Evolutionary conservation across 2,888 invertebrate genomes (phyloP).

Genomic region (Agrotis segetum): DNA sequence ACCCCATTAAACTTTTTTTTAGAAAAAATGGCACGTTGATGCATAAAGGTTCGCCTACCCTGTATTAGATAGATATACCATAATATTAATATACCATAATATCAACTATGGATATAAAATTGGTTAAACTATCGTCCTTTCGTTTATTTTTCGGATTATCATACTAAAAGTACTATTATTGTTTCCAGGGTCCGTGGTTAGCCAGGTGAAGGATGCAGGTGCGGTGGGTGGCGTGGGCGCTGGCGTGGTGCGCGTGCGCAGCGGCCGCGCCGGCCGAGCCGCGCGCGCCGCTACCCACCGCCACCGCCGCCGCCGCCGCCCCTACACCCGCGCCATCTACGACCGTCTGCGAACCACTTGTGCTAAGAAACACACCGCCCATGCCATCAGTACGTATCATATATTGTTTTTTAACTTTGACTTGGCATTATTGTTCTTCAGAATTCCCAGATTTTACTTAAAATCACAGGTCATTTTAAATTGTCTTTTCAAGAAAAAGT

Average conservation of each 20-base stretch:
- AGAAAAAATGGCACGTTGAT: too few species aligned
- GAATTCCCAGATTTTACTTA: too few species aligned
- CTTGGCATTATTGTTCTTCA: too few species aligned
- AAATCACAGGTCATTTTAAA: too few species aligned
- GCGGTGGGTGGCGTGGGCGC: conserved; percentile 82
- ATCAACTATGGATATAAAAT: too few species aligned
- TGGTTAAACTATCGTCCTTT: not conserved
- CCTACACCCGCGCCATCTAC: conserved; percentile 43
- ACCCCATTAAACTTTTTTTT: too few species aligned
- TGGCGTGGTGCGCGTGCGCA: conserved; percentile 86
- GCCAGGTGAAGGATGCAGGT: conserved; percentile 77
- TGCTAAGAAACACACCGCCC: conserved; percentile 79
- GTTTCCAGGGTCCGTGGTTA: conserved; percentile 64
- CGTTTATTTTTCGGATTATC: not conserved
- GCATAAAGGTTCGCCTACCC: too few species aligned
- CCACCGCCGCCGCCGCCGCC: conserved; percentile 64
- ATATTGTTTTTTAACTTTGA: not conserved
- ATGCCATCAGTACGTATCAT: conserved; percentile 75
- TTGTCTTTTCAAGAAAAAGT: not conserved
- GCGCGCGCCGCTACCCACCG: conserved; percentile 70
- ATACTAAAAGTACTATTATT: not conserved
- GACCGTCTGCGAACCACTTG: conserved; percentile 77
- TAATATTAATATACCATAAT: too few species aligned
- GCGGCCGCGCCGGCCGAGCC: conserved; percentile 81
- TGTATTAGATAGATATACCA: too few species aligned